Evolutionary conservation across 2,888 invertebrate genomes (phyloP).

Genomic region (Halictus quadricinctus): DNA sequence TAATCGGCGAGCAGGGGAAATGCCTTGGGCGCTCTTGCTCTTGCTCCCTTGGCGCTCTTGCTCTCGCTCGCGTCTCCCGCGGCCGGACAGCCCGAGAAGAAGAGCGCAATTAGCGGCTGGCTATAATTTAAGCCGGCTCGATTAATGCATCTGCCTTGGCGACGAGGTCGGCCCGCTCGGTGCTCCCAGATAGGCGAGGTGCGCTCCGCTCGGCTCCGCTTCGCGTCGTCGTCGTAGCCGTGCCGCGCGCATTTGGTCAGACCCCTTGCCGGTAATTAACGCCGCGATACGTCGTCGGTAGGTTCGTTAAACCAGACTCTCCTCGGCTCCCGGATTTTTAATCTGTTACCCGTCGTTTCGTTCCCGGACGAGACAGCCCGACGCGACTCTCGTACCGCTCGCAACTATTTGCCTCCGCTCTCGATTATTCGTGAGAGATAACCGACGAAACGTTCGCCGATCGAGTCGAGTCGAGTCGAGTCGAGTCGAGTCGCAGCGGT

Average conservation of each 20-base stretch:
- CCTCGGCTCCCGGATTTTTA: constrained; percentile 16
- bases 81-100: constrained; percentile 51
- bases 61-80: constrained; percentile 47
- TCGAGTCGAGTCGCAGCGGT: neutral
- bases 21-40: constrained; percentile 14
- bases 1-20: constrained; percentile 43
- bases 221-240: constrained; percentile 9
- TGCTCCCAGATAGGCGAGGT: constrained; percentile 45
- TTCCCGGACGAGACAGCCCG: constrained; percentile 6
- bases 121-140: constrained; percentile 79
- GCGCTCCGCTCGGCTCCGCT: neutral
- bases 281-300: constrained; percentile 39
- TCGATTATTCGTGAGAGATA: constrained; percentile 6
- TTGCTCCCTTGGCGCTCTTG: constrained; percentile 11
- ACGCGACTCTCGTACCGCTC: neutral
- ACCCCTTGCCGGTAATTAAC: constrained; percentile 60
- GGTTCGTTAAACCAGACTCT: constrained; percentile 50
- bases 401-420: neutral
- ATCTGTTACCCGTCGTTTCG: constrained; percentile 13
- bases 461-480: neutral
- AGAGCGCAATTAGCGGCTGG: constrained; percentile 78
- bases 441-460: neutral
- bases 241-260: constrained; percentile 24
- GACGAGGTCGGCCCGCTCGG: constrained; percentile 40
- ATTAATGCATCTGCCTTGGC: constrained; percentile 75